Conservation (phyloP, 2,888 invertebrate species). For the Eucera pruinosa region DNA sequence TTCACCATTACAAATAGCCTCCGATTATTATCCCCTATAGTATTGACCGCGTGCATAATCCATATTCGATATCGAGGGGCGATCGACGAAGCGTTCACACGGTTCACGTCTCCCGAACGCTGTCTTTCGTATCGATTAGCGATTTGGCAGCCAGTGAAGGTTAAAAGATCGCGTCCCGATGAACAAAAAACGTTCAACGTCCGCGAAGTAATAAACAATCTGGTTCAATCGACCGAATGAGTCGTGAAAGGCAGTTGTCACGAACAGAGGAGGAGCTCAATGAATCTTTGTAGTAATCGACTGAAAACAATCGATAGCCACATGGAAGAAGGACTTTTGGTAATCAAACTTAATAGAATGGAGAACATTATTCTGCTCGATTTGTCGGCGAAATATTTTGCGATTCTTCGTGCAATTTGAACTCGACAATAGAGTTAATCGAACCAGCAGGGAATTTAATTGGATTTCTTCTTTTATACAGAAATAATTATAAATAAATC, state of each 20-base stretch:
- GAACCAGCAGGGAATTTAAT: no score
- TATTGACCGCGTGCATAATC: constrained; percentile 44
- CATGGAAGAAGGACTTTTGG: background rate
- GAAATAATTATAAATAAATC: no score
- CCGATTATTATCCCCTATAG: no score
- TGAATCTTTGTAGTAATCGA: constrained; percentile 2
- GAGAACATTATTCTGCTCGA: background rate
- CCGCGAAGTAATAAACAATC: constrained; percentile 21
- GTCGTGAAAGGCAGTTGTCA: constrained; percentile 18
- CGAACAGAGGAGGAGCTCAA: background rate
- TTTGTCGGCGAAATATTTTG: background rate
- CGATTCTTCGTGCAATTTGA: background rate
- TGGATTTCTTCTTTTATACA: no score
- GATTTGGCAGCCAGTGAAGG: constrained; percentile 54
- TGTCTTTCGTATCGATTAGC: constrained; percentile 62
- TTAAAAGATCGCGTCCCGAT: constrained; percentile 41
- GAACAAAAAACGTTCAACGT: constrained; percentile 36
- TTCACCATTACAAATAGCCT: no score
- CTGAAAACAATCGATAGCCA: constrained; percentile 14
- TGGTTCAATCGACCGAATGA: constrained; percentile 23
- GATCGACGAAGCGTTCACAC: constrained; percentile 49
- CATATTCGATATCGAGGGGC: constrained; percentile 62
- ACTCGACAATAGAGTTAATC: background rate
- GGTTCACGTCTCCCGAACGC: constrained; percentile 25
- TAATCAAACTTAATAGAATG: background rate